Percentiles rank a stretch among this genome's conserved stretches.
These are phyloP conservation scores for Criorhina ranunculi DNA, from an alignment of 2,888 invertebrate genomes.

Conservation along the genomic window DNA sequence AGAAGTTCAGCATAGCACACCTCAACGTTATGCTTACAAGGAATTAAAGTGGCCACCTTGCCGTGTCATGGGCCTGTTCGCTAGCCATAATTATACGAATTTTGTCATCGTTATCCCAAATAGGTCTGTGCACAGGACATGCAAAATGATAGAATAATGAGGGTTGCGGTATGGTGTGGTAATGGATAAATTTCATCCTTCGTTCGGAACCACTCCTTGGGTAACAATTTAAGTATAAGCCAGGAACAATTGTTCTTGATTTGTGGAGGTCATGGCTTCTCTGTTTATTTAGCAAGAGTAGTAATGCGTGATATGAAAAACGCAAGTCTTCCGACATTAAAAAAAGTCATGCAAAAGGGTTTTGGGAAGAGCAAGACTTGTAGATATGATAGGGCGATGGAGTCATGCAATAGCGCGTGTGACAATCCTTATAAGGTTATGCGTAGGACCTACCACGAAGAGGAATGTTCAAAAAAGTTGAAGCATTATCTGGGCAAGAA, in stretches of 20 bases:
- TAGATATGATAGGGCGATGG: background rate
- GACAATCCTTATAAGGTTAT: too few relatives aligned
- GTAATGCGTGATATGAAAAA: slow-evolving; percentile 45
- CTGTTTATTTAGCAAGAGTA: slow-evolving; percentile 17
- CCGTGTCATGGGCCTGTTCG: slow-evolving; percentile 29
- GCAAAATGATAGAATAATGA: slow-evolving; percentile 38
- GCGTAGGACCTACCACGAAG: too few relatives aligned
- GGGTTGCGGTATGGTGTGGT: slow-evolving; percentile 31
- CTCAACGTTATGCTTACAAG: slow-evolving; percentile 19
- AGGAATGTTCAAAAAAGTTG: too few relatives aligned
- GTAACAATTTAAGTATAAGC: slow-evolving; percentile 60
- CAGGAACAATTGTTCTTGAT: slow-evolving; percentile 68
- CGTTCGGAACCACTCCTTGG: slow-evolving; percentile 66
- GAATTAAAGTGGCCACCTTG: slow-evolving; percentile 48
- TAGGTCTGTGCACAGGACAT: slow-evolving; percentile 54
- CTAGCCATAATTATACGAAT: slow-evolving; percentile 64
- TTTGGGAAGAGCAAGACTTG: background rate
- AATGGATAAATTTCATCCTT: slow-evolving; percentile 45
- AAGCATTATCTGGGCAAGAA: too few relatives aligned
- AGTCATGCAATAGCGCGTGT: background rate
- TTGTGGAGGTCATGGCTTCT: slow-evolving; percentile 70
- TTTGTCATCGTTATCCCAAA: slow-evolving; percentile 61
- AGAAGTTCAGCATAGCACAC: slow-evolving; percentile 45
- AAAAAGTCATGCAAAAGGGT: slow-evolving; percentile 7
- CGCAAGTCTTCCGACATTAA: slow-evolving; percentile 19